These are phyloP conservation scores for Pardalotus punctatus DNA, from an alignment of 2,113 vertebrate species.

Conservation along the genomic window DNA sequence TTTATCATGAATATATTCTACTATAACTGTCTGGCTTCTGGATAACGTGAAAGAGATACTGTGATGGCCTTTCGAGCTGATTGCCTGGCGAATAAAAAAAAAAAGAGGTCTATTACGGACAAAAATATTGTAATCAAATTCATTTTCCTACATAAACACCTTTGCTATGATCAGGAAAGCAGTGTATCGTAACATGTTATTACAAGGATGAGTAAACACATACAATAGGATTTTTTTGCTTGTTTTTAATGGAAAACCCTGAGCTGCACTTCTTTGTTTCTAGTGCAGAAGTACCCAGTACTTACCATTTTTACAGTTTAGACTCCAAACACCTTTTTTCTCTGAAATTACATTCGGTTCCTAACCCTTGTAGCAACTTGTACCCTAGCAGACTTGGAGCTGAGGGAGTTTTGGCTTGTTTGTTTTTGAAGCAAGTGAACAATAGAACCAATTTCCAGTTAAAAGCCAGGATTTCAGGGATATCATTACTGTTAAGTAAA, in stretches of 20 bases:
- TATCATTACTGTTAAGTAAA: not conserved
- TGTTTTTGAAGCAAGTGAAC: not conserved
- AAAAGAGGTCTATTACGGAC: not conserved
- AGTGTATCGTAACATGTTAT: not conserved
- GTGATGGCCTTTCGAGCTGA: constrained; percentile 95
- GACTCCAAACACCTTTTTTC: not conserved
- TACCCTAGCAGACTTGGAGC: not conserved
- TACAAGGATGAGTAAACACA: not conserved
- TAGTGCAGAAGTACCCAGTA: not conserved
- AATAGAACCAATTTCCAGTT: not conserved
- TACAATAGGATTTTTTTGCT: not conserved
- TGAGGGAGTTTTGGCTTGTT: not conserved
- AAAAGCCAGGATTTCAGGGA: not conserved
- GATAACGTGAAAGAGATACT: constrained; percentile 97
- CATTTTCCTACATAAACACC: not conserved
- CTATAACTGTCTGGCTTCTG: constrained; percentile 95
- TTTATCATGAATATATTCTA: constrained; percentile 95
- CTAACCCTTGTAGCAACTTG: not conserved
- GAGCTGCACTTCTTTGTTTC: not conserved
- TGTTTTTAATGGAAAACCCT: not conserved
- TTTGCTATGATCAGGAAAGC: not conserved
- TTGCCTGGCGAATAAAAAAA: constrained; percentile 79
- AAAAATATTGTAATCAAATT: not conserved
- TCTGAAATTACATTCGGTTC: not conserved
- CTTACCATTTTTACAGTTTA: not conserved